Conservation (phyloP, 2,888 invertebrate species). For the Drosophila nr. medialis region DNA sequence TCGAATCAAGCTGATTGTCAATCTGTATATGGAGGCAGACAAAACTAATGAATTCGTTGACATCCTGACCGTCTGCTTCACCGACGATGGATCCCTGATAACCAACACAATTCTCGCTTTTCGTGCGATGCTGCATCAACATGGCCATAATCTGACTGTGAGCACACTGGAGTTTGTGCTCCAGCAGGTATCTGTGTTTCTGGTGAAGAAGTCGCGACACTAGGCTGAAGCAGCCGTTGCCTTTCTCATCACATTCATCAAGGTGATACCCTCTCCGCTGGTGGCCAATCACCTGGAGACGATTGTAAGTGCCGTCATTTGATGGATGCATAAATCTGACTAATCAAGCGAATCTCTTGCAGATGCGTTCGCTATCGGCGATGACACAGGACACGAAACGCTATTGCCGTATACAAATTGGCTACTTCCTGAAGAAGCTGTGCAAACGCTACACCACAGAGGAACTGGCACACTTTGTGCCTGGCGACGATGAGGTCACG, state of each 20-base stretch:
- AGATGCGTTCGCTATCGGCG: conserved; percentile 88
- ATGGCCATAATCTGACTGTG: conserved; percentile 85
- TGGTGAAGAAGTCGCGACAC: conserved; percentile 82
- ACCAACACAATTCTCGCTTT: conserved; percentile 92
- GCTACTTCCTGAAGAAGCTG: conserved; percentile 91
- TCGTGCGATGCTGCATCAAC: conserved; percentile 90
- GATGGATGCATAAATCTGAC: background rate
- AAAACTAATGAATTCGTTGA: conserved; percentile 89
- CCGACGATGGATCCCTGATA: conserved; percentile 88
- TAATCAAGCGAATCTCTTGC: conserved; percentile 1
- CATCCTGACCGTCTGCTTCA: conserved; percentile 91
- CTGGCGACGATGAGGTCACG: conserved; percentile 89
- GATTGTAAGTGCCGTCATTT: conserved; percentile 85
- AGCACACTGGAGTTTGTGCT: conserved; percentile 83
- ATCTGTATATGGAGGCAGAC: conserved; percentile 86
- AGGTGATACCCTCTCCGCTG: conserved; percentile 87
- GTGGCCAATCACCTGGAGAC: conserved; percentile 88
- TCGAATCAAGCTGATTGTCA: conserved; percentile 90
- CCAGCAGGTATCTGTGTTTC: conserved; percentile 83
- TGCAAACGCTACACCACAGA: conserved; percentile 91
- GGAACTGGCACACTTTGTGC: conserved; percentile 89
- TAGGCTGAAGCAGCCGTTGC: conserved; percentile 82
- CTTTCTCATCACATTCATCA: conserved; percentile 83
- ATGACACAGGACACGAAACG: conserved; percentile 94
- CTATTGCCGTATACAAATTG: conserved; percentile 91